Base-by-base conservation (phyloP, 1,140 invertebrate genomes). In the Ruditapes philippinarum region DNA sequence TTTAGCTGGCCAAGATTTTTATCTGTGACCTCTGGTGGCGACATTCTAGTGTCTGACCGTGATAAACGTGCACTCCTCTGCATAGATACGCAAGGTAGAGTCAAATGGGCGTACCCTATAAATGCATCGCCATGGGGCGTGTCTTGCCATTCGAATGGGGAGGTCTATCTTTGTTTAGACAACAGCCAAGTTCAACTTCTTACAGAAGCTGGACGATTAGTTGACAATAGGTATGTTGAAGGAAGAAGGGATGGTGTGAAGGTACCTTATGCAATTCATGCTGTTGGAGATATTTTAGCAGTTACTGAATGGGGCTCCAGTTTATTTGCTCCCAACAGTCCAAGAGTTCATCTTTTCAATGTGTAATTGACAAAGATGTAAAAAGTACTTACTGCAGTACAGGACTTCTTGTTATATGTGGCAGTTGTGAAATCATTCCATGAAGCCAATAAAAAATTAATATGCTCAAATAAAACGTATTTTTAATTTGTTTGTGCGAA, bases 251-350 rank as follows among this genome's bases (percentile, higher is more conserved):
- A 89, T 33, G 79, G 65, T 0, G 51, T 89, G 0, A 70, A 60
- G 0, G 70, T 89, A n/a, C 79, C 87, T 42, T 89, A 89, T 57
- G 80, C 87, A 4, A 76, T 89, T 36, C 65, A 70, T 40, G 65
- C 79, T 42, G 45, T n/a, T 25, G 87, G 68, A 0, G 36, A 74
- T 49, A 33, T 74, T 22, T 28, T 89, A 11, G 87, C 78, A 28
- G 68, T 89, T 1, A 89, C 87, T 28, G 87, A 89, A 60, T 89
- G 87, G 87, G 87, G 87, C 19, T 82, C 87, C n/a, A 81, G 68
- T 33, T 28, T 89, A 33, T 89, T 89, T 38, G 25, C 87, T 33
- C 87, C 87, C 0, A 89, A 57, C 38, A 89, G 87, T 28, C 78
- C 87, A 19, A 42, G 68, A 11, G 78, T 73, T 5, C 51, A 89